Evolutionary conservation across 2,113 vertebrate species (phyloP), one percentile per base, ranked within the genome.

Genomic region (Halcyon senegalensis): DNA sequence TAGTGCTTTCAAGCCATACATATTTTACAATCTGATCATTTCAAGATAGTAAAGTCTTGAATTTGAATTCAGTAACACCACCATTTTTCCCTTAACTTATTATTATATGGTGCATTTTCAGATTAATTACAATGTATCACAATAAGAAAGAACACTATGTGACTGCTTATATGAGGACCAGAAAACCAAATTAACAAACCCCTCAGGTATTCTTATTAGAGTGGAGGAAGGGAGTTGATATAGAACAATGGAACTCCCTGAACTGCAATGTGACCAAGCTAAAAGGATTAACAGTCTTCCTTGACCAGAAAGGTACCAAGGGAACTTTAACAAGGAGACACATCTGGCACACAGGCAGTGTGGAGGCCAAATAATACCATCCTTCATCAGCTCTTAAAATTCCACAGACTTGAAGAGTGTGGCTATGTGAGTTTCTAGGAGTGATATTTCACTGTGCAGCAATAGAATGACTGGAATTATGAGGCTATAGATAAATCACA

Each of bases 401-500:
- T 93, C 85, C 76, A 50, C 56, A 70, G 66, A 72, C 58, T 62
- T 87, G 73, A 92, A 77, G 35, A 90, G 33, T 75, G 53, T 84
- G 64, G 33, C 80, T 95, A 72, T 83, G 72, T 92, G 76, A 95
- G 69, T 90, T 95, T 89, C 74, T 88, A 72, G 66, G 60, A 91
- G 86, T 82, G 73, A 94, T 96, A 95, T 95, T 96, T 96, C 92
- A 96, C 73, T 37, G 73, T 84, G 73, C 55, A 84, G 75, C 68
- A 88, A 77, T 67, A 88, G 86, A 96, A 92, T 87, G 92, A 92
- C 96, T 93, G 51, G 39, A 97, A 69, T 92, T 96, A 97, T 94
- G 86, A 97, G 80, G 58, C 80, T 44, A 81, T 66, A 77, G 80
- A 94, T 96, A 97, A 97, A 97, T 96, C 90, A 96, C 58, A 7